Percentiles rank a stretch among this genome's conserved stretches.
Conservation (phyloP, 2,888 invertebrate species). For the Syrphus vitripennis region DNA sequence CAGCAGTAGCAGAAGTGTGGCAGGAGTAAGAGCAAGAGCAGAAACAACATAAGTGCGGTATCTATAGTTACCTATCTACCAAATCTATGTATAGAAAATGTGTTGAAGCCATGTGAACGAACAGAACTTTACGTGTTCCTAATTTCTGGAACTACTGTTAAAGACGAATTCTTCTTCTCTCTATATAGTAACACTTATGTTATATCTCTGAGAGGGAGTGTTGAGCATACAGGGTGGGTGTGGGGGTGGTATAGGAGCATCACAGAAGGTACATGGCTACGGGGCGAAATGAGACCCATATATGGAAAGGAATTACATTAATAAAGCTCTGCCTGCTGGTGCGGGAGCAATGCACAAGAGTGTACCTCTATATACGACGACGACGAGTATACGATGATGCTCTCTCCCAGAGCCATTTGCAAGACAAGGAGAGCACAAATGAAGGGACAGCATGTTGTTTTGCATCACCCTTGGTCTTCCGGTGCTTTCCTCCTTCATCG, state of each 20-base stretch:
- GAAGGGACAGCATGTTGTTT: conserved; percentile 56
- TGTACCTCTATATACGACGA: background rate
- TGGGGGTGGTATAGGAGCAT: conserved; percentile 11
- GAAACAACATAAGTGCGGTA: conserved; percentile 48
- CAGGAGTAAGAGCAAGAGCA: conserved; percentile 15
- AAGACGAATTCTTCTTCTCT: conserved; percentile 50
- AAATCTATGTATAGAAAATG: conserved; percentile 45
- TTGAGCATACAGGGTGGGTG: conserved; percentile 30
- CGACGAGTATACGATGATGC: background rate
- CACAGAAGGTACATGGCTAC: conserved; percentile 63
- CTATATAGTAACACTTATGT: conserved; percentile 41
- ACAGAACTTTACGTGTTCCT: conserved; percentile 70
- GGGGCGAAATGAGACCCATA: conserved; percentile 70
- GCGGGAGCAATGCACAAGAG: conserved; percentile 64
- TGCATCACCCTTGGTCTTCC: conserved; percentile 66
- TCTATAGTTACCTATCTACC: conserved; percentile 47
- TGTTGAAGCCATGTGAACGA: conserved; percentile 64
- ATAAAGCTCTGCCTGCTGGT: conserved; percentile 68
- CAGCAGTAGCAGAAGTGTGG: conserved; percentile 37
- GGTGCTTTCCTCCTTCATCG: conserved; percentile 39
- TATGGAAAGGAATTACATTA: conserved; percentile 71
- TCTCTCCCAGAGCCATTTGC: conserved; percentile 30
- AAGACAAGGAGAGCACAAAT: conserved; percentile 54
- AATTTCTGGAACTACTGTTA: conserved; percentile 68
- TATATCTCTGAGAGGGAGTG: background rate